Base-by-base conservation (phyloP, 2,113 vertebrate species). In the Alethe castanea region DNA sequence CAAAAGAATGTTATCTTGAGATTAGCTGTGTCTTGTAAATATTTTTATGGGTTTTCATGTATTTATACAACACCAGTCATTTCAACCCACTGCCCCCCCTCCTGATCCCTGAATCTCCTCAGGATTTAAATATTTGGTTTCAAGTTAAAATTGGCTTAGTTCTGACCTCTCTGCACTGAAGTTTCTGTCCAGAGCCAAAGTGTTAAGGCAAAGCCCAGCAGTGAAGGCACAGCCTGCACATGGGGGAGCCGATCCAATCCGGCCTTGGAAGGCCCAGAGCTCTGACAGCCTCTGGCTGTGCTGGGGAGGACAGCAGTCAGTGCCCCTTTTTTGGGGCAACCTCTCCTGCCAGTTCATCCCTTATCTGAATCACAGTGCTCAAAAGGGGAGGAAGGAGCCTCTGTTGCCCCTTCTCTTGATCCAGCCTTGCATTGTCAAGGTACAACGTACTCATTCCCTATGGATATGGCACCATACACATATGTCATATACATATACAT, bases 1-100 rank as follows among this genome's bases (percentile, higher is more conserved):
- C 95, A 95, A 94, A 96, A 96, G 95, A 96, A 91, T 66, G 81
- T 95, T 97, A 96, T 93, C 93, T 92, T 96, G 96, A 97, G 97
- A 97, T 98, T 97, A 96, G 86, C 83, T 97, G 64, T 93, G 94
- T 96, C 90, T 97, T 95, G 65, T 96, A 97, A 96, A 90, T 93
- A 86, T 74, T 95, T 93, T 96, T 95, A 97, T 3, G 88, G 38
- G 56, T 47, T 96, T 96, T 95, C 86, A 95, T 72, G 65, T 94
- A 95, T 97, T 97, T 97, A 94, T 81, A 94, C 45, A 83, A 79
- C 85, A 86, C 36, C 83, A 91, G 70, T 64, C 60, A 78, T 81
- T 95, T 95, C 59, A 61, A 19, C 5, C 33, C 59, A 33, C 47
- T 90, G 4, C 33, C 24, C 33, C 28, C 18, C 22, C 14, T 2